Evolutionary conservation across 2,113 vertebrate genomes (phyloP), one percentile per base, ranked within the genome.

Genomic region (Dipodomys merriami): DNA sequence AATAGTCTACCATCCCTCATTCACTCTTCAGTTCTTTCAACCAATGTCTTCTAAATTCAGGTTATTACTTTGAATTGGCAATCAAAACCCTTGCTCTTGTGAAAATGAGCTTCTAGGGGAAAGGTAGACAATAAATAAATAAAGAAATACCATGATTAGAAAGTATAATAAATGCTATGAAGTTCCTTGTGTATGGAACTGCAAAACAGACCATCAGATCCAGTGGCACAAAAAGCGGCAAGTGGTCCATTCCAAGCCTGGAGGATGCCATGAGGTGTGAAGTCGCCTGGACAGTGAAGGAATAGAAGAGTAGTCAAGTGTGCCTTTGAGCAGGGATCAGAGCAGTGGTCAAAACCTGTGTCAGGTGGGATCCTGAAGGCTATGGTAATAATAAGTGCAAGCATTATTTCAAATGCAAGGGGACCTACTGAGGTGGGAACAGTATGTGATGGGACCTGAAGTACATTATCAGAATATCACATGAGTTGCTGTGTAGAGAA

Each of bases 401-500:
- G n/a, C 5, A 71, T 65, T 44, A 73, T 79, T 65, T 23, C 49
- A 60, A 71, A 44, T 62, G 7, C 10, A 3, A 88, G 49, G 4
- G 27, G 29, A 13, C 13, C 33, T 30, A 7, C 30, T 6, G 15
- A 68, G 29, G 23, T 16, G 29, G 29, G n/a, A 22, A 29, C 18
- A 65, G 25, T 1, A 2, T 77, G 44, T 39, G 16, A 16, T 16
- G 22, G 23, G 29, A 89, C 65, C 67, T 30, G 67, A 6, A 9
- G 0, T 1, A 30, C 23, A 30, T 16, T 27, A 10, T 65, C 23
- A 71, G 74, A 67, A 7, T 16, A 11, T 39, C n/a, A 68, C 23
- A 2, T 2, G 0, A 29, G 60, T 3, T 57, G 35, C 27, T 27
- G 4, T 23, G 0, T 3, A 5, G 16, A 83, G 35, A 80, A 76